Evolutionary conservation across 2,888 invertebrate species (phyloP).

Genomic region (Pomacea canaliculata): DNA sequence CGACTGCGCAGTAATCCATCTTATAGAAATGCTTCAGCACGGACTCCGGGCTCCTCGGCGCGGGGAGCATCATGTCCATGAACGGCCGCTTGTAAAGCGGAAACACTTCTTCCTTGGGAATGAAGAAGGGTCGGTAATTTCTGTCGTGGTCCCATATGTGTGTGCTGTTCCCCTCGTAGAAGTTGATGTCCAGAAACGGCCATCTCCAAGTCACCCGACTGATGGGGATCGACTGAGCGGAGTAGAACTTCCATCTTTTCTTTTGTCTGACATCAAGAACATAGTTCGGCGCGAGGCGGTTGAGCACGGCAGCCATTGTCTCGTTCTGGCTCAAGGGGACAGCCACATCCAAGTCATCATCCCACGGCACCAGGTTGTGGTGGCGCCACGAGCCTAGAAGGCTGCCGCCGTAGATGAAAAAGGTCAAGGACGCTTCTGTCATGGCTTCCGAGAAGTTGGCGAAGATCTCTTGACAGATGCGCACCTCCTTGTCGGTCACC

Average conservation of each 20-base stretch:
- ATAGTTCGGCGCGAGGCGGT: conserved; percentile 22
- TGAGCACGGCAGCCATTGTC: conserved; percentile 7
- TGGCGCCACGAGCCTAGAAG: conserved; percentile 42
- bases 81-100: conserved; percentile 32
- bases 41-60: conserved; percentile 31
- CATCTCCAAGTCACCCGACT: conserved; percentile 22
- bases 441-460: neutral
- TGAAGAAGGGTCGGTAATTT: conserved; percentile 11
- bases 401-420: conserved; percentile 41
- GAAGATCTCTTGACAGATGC: neutral
- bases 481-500: neutral
- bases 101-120: conserved; percentile 29
- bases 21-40: conserved; percentile 27
- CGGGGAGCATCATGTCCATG: conserved; percentile 27
- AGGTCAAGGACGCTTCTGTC: conserved; percentile 27
- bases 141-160: conserved; percentile 34
- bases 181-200: conserved; percentile 38
- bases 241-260: conserved; percentile 36
- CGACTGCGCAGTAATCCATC: conserved; percentile 22
- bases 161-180: conserved; percentile 31
- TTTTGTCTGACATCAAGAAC: neutral
- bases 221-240: conserved; percentile 17
- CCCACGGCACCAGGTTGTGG: conserved; percentile 44
- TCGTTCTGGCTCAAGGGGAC: conserved; percentile 25
- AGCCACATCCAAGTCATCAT: conserved; percentile 43